A percentile compares a stretch with the other conserved stretches of the same genome.
phyloP scores from a whole-genome alignment of 2,888 invertebrate species.

The Antheraea yamamai region DNA sequence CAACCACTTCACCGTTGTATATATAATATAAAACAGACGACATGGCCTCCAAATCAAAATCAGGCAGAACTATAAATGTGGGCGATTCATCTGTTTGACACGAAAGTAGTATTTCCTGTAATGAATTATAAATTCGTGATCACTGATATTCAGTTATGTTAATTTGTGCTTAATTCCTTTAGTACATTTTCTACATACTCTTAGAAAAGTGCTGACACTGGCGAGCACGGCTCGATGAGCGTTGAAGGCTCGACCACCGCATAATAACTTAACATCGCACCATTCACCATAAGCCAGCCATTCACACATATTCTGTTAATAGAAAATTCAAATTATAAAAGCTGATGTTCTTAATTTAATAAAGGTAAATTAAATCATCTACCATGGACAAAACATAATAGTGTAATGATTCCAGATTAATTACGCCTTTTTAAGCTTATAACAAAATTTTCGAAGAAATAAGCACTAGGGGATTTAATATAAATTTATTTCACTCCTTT shows the following conservation, averaged over 20 bases:
- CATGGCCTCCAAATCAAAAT: slow-evolving; percentile 83
- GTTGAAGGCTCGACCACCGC: slow-evolving; percentile 83
- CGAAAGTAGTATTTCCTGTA: slow-evolving; percentile 64
- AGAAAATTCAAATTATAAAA: background rate
- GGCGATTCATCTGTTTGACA: slow-evolving; percentile 72
- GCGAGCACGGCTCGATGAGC: slow-evolving; percentile 86
- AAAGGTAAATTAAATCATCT: background rate
- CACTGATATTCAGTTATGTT: background rate
- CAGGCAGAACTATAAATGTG: slow-evolving; percentile 85
- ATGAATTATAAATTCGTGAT: slow-evolving; percentile 27
- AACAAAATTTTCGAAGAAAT: background rate
- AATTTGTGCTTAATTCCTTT: background rate
- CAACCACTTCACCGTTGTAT: slow-evolving; percentile 84
- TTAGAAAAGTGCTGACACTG: slow-evolving; percentile 85
- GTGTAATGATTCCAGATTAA: background rate
- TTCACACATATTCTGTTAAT: slow-evolving; percentile 63
- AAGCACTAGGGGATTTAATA: background rate
- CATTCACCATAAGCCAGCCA: slow-evolving; percentile 69
- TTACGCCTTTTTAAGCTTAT: background rate
- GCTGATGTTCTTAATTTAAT: background rate
- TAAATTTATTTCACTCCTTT: background rate
- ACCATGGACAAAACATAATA: background rate
- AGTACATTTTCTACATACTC: slow-evolving; percentile 65
- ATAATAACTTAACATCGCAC: slow-evolving; percentile 85
- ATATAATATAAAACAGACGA: slow-evolving; percentile 85